Percentiles rank a stretch among this genome's conserved stretches.
These are phyloP conservation scores for Pocota personata DNA, from an alignment of 2,888 invertebrate genomes.

Conservation along the genomic window DNA sequence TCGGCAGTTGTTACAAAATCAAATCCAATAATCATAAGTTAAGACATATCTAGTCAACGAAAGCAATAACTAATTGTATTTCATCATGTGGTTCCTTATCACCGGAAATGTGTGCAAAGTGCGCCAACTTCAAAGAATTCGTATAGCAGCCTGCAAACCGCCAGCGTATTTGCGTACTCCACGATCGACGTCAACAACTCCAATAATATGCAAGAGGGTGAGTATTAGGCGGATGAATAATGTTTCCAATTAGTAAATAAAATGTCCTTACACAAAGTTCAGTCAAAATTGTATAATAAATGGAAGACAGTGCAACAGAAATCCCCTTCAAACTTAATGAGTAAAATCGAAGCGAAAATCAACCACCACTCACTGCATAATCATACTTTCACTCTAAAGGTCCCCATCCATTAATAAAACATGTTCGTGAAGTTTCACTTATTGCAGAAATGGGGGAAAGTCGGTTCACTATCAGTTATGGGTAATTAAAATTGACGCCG, in stretches of 20 bases:
- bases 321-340: not conserved
- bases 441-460: not conserved
- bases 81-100: slow-evolving; percentile 60
- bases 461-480: too few species aligned
- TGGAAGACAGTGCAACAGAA: not conserved
- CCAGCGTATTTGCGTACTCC: slow-evolving; percentile 25
- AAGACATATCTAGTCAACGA: not conserved
- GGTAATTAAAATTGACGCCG: too few species aligned
- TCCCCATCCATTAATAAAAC: not conserved
- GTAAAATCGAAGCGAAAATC: slow-evolving; percentile 7
- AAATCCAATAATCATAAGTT: not conserved
- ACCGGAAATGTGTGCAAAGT: slow-evolving; percentile 53
- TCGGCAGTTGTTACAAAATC: not conserved
- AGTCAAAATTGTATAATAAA: not conserved
- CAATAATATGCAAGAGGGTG: slow-evolving; percentile 13
- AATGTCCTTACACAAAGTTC: not conserved
- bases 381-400: not conserved
- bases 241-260: not conserved
- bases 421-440: not conserved
- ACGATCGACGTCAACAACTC: slow-evolving; percentile 24
- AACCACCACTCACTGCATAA: not conserved
- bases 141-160: slow-evolving; percentile 15
- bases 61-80: not conserved
- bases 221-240: not conserved
- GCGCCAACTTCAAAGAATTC: slow-evolving; percentile 44